phyloP scores from a whole-genome alignment of 2,888 invertebrate species.

The Philereme transversata region DNA sequence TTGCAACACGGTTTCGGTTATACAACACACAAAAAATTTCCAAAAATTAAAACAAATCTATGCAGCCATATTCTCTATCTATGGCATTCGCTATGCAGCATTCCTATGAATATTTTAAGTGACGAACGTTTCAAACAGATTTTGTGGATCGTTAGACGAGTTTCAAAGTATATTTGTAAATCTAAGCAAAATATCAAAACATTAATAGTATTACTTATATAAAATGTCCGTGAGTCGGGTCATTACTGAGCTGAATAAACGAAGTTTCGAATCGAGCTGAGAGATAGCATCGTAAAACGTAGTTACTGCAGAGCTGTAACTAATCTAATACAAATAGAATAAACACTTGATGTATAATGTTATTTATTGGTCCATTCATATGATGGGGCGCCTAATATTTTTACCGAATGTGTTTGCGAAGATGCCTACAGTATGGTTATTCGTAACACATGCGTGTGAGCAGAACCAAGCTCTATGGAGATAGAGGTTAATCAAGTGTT shows the following conservation, averaged over 20 bases:
- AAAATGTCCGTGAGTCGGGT: constrained; percentile 18
- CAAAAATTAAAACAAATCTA: too few species aligned
- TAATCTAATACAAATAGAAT: constrained; percentile 5
- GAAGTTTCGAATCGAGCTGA: background rate
- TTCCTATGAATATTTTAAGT: background rate
- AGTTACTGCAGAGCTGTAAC: constrained; percentile 6
- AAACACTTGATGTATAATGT: constrained; percentile 14
- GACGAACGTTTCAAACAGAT: background rate
- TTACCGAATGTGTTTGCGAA: too few species aligned
- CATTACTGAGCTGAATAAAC: constrained; percentile 11
- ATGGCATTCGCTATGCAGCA: too few species aligned
- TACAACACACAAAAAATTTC: too few species aligned
- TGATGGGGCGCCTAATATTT: background rate
- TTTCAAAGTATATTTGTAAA: background rate
- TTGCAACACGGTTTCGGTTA: too few species aligned
- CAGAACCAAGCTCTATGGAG: too few species aligned
- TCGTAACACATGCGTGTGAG: too few species aligned
- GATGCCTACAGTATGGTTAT: too few species aligned
- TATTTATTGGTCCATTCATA: constrained; percentile 20
- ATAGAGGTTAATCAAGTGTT: too few species aligned
- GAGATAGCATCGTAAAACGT: constrained; percentile 28
- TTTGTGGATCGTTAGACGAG: background rate
- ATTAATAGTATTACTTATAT: background rate
- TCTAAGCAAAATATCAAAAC: constrained; percentile 7
- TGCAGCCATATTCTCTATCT: too few species aligned